These are phyloP conservation scores for Meandrina meandrites DNA, from an alignment of 92 coral and sea anemone species.

Conservation along the genomic window DNA sequence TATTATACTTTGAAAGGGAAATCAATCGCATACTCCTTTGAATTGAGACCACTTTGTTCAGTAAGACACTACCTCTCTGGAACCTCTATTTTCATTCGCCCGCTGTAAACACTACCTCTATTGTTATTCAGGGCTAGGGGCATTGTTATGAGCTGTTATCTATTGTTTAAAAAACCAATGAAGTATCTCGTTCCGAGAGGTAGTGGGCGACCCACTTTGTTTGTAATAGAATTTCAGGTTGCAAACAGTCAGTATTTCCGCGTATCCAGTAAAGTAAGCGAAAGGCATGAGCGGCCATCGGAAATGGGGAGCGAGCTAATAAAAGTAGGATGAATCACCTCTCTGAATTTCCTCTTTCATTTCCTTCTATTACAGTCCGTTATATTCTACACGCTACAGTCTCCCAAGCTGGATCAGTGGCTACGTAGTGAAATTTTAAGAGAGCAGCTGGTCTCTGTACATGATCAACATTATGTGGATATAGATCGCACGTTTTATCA, in stretches of 20 bases:
- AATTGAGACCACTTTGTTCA: too few species aligned
- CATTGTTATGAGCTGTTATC: too few species aligned
- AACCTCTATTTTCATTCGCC: too few species aligned
- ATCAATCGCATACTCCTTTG: too few species aligned
- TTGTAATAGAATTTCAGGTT: background rate
- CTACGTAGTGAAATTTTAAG: conserved; percentile 60
- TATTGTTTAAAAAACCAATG: too few species aligned
- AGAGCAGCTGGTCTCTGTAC: conserved; percentile 66
- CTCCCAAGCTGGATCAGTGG: conserved; percentile 91
- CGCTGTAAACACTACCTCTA: too few species aligned
- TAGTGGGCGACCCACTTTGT: too few species aligned
- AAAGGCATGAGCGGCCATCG: background rate
- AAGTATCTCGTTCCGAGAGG: too few species aligned
- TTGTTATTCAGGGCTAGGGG: too few species aligned
- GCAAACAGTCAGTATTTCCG: background rate
- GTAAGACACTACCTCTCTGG: too few species aligned
- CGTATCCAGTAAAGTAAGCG: background rate
- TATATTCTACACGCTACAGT: conserved; percentile 86
- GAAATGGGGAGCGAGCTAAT: background rate
- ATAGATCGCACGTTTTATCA: conserved; percentile 88
- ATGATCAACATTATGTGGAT: conserved; percentile 76
- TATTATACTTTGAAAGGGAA: too few species aligned
- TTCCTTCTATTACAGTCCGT: conserved; percentile 70
- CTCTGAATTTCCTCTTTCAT: background rate
- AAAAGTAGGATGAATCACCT: too few species aligned